These are phyloP conservation scores for Leptoclinus maculatus DNA, from an alignment of 2,797 vertebrate genomes.

Conservation along the genomic window DNA sequence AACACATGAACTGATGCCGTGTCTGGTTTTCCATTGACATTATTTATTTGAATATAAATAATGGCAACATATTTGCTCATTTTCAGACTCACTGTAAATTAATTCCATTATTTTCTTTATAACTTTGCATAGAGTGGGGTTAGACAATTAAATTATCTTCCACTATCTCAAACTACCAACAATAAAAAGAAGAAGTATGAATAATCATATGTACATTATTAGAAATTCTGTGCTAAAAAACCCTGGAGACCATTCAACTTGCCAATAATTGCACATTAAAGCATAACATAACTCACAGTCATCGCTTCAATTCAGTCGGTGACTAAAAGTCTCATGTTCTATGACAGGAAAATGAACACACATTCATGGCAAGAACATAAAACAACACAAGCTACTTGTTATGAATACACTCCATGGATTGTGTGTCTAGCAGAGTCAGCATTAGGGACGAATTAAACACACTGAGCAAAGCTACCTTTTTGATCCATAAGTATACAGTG, in stretches of 20 bases:
- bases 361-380: conserved; percentile 57
- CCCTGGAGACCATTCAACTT: not conserved
- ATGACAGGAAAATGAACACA: conserved; percentile 49
- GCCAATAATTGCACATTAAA: conserved; percentile 19
- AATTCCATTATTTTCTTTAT: conserved; percentile 2
- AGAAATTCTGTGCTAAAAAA: conserved; percentile 25
- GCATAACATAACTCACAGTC: conserved; percentile 10
- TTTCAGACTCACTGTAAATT: conserved; percentile 30
- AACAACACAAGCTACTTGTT: conserved; percentile 63
- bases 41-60: conserved; percentile 58
- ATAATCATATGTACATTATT: conserved; percentile 28
- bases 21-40: conserved; percentile 35
- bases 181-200: conserved; percentile 19
- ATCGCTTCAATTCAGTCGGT: conserved; percentile 41
- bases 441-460: conserved; percentile 58
- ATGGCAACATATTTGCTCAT: conserved; percentile 33
- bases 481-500: conserved; percentile 62
- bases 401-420: conserved; percentile 58
- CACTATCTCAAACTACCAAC: conserved; percentile 12
- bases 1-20: conserved; percentile 56
- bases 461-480: conserved; percentile 65
- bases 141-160: conserved; percentile 13
- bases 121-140: conserved; percentile 27
- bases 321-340: conserved; percentile 18
- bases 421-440: conserved; percentile 70